phyloP scores from a whole-genome alignment of 2,888 invertebrate species.

The Crematogaster levior region DNA sequence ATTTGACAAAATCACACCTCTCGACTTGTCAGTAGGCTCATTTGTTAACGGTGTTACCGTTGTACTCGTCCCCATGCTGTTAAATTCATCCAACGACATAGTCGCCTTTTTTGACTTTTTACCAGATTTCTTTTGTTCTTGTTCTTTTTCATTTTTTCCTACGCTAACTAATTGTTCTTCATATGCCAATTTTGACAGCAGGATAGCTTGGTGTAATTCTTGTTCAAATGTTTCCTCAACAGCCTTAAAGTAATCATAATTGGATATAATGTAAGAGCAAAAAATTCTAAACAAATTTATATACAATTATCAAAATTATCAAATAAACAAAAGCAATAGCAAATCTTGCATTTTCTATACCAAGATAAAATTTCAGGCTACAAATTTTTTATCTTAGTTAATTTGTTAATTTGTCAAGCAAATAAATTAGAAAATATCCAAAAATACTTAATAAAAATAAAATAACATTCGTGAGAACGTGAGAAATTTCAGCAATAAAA shows the following conservation, averaged over 20 bases:
- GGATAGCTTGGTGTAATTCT: constrained; percentile 89
- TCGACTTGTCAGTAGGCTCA: constrained; percentile 71
- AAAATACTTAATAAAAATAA: constrained; percentile 3
- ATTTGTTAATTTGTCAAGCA: constrained; percentile 14
- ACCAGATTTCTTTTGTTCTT: constrained; percentile 87
- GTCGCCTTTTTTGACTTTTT: constrained; percentile 90
- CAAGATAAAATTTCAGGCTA: constrained; percentile 65
- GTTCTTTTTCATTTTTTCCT: constrained; percentile 87
- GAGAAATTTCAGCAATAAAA: constrained; percentile 8
- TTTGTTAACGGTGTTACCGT: constrained; percentile 75
- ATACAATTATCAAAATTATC: not conserved
- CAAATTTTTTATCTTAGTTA: constrained; percentile 22
- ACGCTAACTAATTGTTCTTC: constrained; percentile 78
- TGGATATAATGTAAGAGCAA: constrained; percentile 59
- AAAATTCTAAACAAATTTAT: not conserved
- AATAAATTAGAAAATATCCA: constrained; percentile 2
- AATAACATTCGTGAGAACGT: too few relatives aligned
- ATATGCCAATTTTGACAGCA: constrained; percentile 90
- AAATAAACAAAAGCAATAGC: constrained; percentile 54
- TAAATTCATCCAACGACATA: constrained; percentile 92
- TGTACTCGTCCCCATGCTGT: constrained; percentile 86
- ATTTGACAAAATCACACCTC: constrained; percentile 73
- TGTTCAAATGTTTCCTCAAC: constrained; percentile 86
- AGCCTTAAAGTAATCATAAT: constrained; percentile 76
- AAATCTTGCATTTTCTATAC: constrained; percentile 60